Evolutionary conservation across 2,888 invertebrate species (phyloP).

Genomic region (Tiliacea citrago): DNA sequence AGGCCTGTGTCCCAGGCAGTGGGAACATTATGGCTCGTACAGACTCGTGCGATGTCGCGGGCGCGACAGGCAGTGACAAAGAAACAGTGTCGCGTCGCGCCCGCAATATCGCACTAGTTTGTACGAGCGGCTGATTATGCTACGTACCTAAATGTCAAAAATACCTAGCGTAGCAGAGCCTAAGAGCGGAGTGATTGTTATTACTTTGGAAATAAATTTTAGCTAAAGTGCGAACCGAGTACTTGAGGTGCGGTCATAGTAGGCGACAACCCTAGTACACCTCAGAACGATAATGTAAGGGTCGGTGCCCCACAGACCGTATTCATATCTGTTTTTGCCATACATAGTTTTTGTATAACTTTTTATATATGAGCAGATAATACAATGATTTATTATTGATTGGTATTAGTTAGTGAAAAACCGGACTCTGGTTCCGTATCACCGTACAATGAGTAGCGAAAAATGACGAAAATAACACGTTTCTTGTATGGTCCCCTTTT

Average conservation of each 20-base stretch:
- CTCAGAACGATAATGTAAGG: constrained; percentile 59
- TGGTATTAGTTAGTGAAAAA: neutral
- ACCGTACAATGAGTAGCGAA: too few relatives aligned
- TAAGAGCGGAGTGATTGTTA: constrained; percentile 5
- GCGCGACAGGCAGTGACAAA: too few relatives aligned
- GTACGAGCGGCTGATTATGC: too few relatives aligned
- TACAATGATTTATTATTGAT: constrained; percentile 58
- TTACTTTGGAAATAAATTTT: constrained; percentile 36
- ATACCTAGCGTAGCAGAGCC: neutral
- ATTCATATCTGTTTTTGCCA: constrained; percentile 53
- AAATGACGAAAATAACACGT: too few relatives aligned
- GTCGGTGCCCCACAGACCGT: constrained; percentile 38
- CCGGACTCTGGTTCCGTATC: too few relatives aligned
- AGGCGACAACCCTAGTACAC: constrained; percentile 55
- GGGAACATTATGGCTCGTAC: too few relatives aligned
- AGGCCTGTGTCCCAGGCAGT: too few relatives aligned
- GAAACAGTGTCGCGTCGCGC: too few relatives aligned
- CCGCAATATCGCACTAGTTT: too few relatives aligned
- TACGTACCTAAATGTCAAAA: neutral
- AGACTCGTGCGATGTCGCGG: too few relatives aligned
- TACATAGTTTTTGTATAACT: constrained; percentile 44
- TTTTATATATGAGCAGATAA: constrained; percentile 38
- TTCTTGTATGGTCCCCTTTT: too few relatives aligned
- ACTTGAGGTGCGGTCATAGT: constrained; percentile 13
- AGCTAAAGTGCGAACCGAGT: neutral